Evolutionary conservation across 2,113 vertebrate genomes (phyloP).

Genomic region (Vicugna pacos): DNA sequence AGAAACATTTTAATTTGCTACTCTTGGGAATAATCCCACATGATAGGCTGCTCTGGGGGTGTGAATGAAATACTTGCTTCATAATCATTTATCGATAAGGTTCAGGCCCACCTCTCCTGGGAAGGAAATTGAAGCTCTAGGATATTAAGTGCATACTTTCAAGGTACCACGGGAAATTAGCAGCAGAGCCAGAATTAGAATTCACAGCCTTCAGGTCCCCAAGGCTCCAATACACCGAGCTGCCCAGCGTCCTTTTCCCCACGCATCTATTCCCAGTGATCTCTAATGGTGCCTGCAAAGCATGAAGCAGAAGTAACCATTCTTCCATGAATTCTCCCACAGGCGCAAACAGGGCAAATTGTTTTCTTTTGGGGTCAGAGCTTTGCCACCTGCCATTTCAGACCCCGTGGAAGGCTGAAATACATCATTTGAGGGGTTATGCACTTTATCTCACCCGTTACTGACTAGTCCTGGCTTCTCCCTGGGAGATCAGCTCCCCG

Average conservation of each 20-base stretch:
- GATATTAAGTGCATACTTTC: not conserved
- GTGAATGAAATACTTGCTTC: not conserved
- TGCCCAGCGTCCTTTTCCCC: not conserved
- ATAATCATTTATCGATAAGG: slow-evolving; percentile 34
- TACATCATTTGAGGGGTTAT: slow-evolving; percentile 75
- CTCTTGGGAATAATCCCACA: not conserved
- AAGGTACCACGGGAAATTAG: not conserved
- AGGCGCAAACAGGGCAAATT: slow-evolving; percentile 56
- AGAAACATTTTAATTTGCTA: slow-evolving; percentile 38
- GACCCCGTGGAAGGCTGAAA: slow-evolving; percentile 70
- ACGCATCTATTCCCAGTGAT: not conserved
- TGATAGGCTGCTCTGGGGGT: not conserved
- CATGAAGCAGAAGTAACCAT: slow-evolving; percentile 56
- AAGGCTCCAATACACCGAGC: not conserved
- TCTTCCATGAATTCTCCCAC: slow-evolving; percentile 67
- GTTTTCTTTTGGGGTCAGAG: slow-evolving; percentile 81
- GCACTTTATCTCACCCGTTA: slow-evolving; percentile 52
- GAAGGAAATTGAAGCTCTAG: not conserved
- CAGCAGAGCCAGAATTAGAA: slow-evolving; percentile 64
- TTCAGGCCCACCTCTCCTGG: not conserved
- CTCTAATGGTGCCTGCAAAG: slow-evolving; percentile 19
- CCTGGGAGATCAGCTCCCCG: not conserved
- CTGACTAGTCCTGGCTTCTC: slow-evolving; percentile 47
- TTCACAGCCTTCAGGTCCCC: not conserved
- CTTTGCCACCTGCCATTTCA: slow-evolving; percentile 75